Evolutionary conservation across 2,888 invertebrate species (phyloP).

Genomic region (Cheilosia pagana): DNA sequence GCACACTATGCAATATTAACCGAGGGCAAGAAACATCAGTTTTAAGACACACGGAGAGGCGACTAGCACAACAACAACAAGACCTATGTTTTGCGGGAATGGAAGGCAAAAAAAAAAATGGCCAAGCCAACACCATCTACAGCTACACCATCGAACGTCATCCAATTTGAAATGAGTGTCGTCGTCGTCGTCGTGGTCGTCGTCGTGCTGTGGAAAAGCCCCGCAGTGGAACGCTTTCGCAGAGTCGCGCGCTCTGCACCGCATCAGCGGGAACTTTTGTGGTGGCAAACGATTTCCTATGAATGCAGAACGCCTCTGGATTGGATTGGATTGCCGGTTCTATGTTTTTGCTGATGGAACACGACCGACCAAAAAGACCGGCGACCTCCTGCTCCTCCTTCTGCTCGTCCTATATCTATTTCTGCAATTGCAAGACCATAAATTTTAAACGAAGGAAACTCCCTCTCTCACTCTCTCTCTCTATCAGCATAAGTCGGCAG

Average conservation of each 20-base stretch:
- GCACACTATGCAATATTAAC: conserved; percentile 59
- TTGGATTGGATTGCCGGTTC: conserved; percentile 68
- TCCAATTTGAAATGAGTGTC: conserved; percentile 71
- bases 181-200: conserved; percentile 40
- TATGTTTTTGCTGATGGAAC: conserved; percentile 53
- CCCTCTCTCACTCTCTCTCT: conserved; percentile 41
- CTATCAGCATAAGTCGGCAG: conserved; percentile 39
- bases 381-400: conserved; percentile 33
- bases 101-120: conserved; percentile 1
- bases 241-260: conserved; percentile 48
- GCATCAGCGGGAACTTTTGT: conserved; percentile 69
- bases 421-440: conserved; percentile 71
- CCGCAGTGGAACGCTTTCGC: conserved; percentile 71
- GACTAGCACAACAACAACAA: conserved; percentile 32
- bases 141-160: conserved; percentile 58
- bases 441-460: conserved; percentile 71
- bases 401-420: conserved; percentile 56
- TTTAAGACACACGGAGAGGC: conserved; percentile 38
- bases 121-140: conserved; percentile 45
- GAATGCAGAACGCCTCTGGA: conserved; percentile 71
- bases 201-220: conserved; percentile 68
- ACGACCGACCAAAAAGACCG: conserved; percentile 35
- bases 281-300: conserved; percentile 75
- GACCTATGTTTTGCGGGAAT: conserved; percentile 1
- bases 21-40: conserved; percentile 71